Base-by-base conservation (phyloP, 37 sponge, comb jelly and placozoan genomes). In the Oopsacas minuta region DNA sequence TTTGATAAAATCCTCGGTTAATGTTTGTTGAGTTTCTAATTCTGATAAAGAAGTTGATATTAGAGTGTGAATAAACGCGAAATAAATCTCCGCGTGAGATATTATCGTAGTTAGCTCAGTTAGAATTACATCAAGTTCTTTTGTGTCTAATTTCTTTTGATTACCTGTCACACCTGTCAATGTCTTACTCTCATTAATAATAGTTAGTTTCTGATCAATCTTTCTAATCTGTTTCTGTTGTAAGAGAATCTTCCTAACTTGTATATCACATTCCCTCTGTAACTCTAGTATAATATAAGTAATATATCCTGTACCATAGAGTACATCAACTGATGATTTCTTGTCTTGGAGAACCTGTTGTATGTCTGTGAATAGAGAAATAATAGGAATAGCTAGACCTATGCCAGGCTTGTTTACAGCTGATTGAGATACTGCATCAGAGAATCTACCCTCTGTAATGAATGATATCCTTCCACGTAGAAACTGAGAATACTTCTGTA, bases 401-500 rank as follows among this genome's bases (percentile, higher is more conserved):
- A 61, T 61, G 17, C 75, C 75, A 61, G 75, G 75, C 30, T 61
- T 61, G 75, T 34, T 61, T 17, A 42, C 49, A 34, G 75, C 30
- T 5, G 75, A n/a, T 5, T 61, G 75, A 34, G 75, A 25, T n/a
- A 61, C 1, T 34, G 75, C 75, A 3, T 61, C 75, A 32, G 75
- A 20, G 75, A 61, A 61, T 34, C 75, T 3, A 10, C 28, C 30
- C 75, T 10, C 75, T 10, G 75, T 61, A 3, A 61, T 34, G 20
- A 61, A 25, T 61, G 75, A 10, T 7, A 61, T 61, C 75, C 28
- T 61, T 3, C 30, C 75, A 3, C 75, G 75, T 12, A 94, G 89
- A 82, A 88, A 88, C 75, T 38, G 36, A 25, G 87, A 81, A 37
- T 90, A 88, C 84, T 37, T 52, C 38, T 87, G 52, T 75, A 93